Percentiles rank a stretch among this genome's conserved stretches.
phyloP scores from a whole-genome alignment of 2,888 invertebrate species.

The Chloromyia formosa region DNA sequence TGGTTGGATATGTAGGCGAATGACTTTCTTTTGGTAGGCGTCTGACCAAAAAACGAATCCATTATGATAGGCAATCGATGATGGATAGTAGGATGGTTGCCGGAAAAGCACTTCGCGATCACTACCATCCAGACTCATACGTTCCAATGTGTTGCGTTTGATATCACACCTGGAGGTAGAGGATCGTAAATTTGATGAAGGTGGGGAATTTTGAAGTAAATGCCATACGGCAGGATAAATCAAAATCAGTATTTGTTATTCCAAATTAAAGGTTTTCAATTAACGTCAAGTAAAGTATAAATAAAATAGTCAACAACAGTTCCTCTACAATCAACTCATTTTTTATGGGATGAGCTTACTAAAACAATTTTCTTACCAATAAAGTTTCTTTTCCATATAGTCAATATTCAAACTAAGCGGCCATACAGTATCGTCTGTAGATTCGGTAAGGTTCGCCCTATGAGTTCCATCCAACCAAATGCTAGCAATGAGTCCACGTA shows the following conservation, averaged over 20 bases:
- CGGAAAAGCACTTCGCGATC: constrained; percentile 66
- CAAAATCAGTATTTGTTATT: too few species aligned
- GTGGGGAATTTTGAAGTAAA: too few species aligned
- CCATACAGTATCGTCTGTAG: constrained; percentile 70
- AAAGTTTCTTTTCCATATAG: constrained; percentile 67
- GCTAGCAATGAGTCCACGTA: constrained; percentile 71
- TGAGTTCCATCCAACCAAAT: constrained; percentile 80
- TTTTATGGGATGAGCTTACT: too few species aligned
- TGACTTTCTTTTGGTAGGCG: constrained; percentile 71
- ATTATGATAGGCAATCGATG: constrained; percentile 73
- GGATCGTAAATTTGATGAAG: too few species aligned
- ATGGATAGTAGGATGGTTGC: constrained; percentile 70
- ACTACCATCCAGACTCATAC: constrained; percentile 68
- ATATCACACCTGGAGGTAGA: constrained; percentile 75
- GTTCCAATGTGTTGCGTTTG: constrained; percentile 73
- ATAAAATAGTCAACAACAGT: too few species aligned
- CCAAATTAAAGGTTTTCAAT: too few species aligned
- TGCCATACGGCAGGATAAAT: too few species aligned
- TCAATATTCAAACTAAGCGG: constrained; percentile 81
- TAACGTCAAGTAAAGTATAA: too few species aligned
- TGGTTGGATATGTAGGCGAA: constrained; percentile 64
- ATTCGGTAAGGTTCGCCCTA: constrained; percentile 68
- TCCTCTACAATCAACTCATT: too few species aligned
- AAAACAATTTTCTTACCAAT: too few species aligned
- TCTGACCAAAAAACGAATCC: constrained; percentile 77